Evolutionary conservation across 2,888 invertebrate species (phyloP), one percentile per base, ranked within the genome.

Genomic region (Venusia cambrica): DNA sequence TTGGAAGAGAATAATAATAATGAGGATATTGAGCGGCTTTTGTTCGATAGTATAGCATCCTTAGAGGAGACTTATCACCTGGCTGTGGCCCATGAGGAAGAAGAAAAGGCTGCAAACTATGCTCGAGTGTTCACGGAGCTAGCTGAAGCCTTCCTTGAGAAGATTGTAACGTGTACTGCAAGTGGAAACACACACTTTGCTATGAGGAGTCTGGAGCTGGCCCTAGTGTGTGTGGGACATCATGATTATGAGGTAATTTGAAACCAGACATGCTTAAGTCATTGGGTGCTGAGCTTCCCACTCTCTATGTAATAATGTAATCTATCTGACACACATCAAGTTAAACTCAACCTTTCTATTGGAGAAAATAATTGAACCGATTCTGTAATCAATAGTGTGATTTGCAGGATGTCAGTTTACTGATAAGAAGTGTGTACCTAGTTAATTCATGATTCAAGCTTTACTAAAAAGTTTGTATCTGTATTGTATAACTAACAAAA

Each of bases 81-180:
- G 67, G 94, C 97, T 1, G 97, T 98, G 1, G 96, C 96, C 1
- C 93, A 94, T 43, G 98, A 98, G 76, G 97, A 98, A 63, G 93
- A 94, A 48, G 97, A 97, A 83, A 97, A 96, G 89, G 94, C 96
- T 1, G 91, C 95, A 44, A 98, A 97, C 73, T 98, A 96, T 75
- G 97, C 97, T 51, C 91, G 97, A 48, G 92, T 99, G 51, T 99
- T 99, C 69, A 98, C 98, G 1, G 98, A 97, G 73, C 73, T 97
- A 44, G 97, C 94, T 0, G 98, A 99, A 78, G 92, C 97, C 3
- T 95, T 97, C 73, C 85, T 98, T 49, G 92, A 93, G 47, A 93
- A 94, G 62, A 94, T 98, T 59, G 89, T 97, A 4, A 87, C 89
- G 18, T 90, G 91, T 34, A 87, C 88, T 20, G 88, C 89, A 5